Evolutionary conservation across 2,888 invertebrate species (phyloP).

Genomic region (Ypsolopha sequella): DNA sequence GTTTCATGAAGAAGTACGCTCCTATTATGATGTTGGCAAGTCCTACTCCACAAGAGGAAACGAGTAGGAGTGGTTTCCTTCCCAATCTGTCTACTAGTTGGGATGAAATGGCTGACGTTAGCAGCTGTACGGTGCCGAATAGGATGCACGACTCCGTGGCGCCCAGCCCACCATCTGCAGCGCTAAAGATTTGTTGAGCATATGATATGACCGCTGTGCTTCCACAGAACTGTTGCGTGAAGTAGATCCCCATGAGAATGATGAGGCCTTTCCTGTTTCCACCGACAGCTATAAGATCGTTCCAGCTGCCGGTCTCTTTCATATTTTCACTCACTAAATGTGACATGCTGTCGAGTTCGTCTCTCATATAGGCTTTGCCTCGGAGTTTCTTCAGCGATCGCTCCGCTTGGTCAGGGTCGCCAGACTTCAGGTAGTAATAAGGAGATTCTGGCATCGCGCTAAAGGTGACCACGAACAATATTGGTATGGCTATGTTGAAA

Average conservation of each 20-base stretch:
- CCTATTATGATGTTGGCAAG: constrained; percentile 66
- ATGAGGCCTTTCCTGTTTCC: constrained; percentile 70
- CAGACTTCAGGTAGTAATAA: constrained; percentile 64
- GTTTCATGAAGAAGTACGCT: constrained; percentile 67
- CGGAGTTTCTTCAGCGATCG: constrained; percentile 68
- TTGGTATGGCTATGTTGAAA: constrained; percentile 66
- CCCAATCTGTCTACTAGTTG: constrained; percentile 73
- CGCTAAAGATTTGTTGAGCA: constrained; percentile 73
- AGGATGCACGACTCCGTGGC: constrained; percentile 64
- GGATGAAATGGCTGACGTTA: constrained; percentile 69
- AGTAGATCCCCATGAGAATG: constrained; percentile 72
- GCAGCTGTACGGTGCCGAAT: constrained; percentile 62
- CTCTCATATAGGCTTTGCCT: constrained; percentile 62
- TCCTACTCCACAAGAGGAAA: constrained; percentile 69
- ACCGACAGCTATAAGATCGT: constrained; percentile 50
- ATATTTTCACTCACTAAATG: constrained; percentile 64
- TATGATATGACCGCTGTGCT: constrained; percentile 72
- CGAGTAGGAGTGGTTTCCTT: constrained; percentile 69
- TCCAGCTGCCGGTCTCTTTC: constrained; percentile 59
- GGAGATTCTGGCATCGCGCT: constrained; percentile 77
- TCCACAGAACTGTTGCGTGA: constrained; percentile 73
- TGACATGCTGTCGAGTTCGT: constrained; percentile 67
- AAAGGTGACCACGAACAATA: constrained; percentile 68
- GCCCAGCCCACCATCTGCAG: constrained; percentile 56
- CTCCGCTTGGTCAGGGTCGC: constrained; percentile 63